Conservation (phyloP, 35 echinoderm and acorn worm genomes). For the Ophiothrix spiculata region DNA sequence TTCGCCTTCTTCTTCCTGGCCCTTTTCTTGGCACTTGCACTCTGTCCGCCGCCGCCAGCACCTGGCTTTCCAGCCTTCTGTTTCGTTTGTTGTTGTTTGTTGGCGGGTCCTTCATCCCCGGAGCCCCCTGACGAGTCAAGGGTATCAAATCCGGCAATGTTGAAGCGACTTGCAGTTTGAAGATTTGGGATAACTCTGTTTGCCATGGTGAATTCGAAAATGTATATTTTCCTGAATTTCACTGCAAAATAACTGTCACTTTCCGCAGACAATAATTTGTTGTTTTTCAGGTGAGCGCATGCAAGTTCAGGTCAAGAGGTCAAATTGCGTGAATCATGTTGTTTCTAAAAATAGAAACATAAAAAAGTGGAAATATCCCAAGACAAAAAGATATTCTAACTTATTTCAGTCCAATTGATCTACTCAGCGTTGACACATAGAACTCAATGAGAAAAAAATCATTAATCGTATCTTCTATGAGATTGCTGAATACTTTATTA, state of each 20-base stretch:
- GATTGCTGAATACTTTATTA: background rate
- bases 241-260: background rate
- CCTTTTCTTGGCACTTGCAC: constrained; percentile 26
- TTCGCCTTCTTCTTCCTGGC: constrained; percentile 30
- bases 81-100: background rate
- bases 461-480: background rate
- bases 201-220: background rate
- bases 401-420: background rate
- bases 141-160: background rate
- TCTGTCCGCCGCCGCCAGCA: background rate
- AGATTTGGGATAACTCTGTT: background rate
- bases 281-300: background rate
- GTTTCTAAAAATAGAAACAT: background rate
- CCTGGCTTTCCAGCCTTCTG: background rate
- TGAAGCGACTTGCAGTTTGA: background rate
- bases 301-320: background rate
- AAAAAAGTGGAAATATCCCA: background rate
- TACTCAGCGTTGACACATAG: background rate
- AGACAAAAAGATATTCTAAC: background rate
- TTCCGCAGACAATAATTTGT: background rate
- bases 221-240: too few species aligned
- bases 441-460: background rate
- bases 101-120: background rate
- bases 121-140: background rate
- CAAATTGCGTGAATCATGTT: background rate